phyloP scores from a whole-genome alignment of 2,113 vertebrate genomes.

The Girardinichthys multiradiatus region DNA sequence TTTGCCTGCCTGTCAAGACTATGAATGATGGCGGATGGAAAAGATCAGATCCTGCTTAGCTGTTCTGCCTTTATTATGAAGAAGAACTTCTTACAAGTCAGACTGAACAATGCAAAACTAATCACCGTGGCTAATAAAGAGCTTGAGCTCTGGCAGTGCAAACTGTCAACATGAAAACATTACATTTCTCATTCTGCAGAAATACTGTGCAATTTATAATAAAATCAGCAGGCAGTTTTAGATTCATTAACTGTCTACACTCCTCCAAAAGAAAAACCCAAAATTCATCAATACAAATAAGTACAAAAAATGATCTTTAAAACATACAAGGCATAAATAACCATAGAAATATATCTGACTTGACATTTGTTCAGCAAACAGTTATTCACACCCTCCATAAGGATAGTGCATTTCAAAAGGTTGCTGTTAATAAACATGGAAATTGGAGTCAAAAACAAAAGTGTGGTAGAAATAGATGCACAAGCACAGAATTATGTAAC shows the following conservation, averaged over 20 bases:
- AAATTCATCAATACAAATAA: neutral
- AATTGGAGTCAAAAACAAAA: too few species aligned
- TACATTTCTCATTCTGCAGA: conserved; percentile 6
- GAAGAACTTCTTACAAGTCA: conserved; percentile 32
- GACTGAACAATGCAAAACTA: conserved; percentile 17
- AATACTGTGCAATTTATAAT: neutral
- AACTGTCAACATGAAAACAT: conserved; percentile 2
- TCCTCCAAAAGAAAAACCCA: neutral
- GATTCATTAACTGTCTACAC: neutral
- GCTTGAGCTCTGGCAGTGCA: neutral
- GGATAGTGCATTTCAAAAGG: too few species aligned
- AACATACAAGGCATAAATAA: too few species aligned
- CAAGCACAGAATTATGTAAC: too few species aligned
- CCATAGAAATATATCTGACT: too few species aligned
- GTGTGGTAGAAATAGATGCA: too few species aligned
- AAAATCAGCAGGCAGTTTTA: neutral
- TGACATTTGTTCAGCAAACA: too few species aligned
- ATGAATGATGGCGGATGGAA: conserved; percentile 66
- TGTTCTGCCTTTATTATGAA: conserved; percentile 42
- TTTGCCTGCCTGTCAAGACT: conserved; percentile 61
- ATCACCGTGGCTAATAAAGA: conserved; percentile 35
- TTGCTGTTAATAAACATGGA: too few species aligned
- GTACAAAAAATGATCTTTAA: too few species aligned
- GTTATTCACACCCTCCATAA: too few species aligned
- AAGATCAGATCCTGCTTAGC: conserved; percentile 51